These are phyloP conservation scores for Pseudorhiza aurosa DNA, from an alignment of 30 jellyfish, hydroid and myxozoan species.

Conservation along the genomic window DNA sequence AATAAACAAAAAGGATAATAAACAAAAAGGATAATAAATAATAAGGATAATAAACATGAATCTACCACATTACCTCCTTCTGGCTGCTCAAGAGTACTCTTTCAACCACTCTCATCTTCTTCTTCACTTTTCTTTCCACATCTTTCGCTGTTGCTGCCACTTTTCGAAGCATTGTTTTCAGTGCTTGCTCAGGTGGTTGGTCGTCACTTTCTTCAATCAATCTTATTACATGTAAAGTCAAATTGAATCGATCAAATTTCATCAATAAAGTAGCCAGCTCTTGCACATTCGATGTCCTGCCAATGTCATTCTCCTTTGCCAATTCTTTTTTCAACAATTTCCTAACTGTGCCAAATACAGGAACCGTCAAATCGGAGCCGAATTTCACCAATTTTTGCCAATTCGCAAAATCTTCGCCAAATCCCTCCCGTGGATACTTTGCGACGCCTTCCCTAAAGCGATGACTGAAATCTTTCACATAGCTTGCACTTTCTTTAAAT, in stretches of 20 bases:
- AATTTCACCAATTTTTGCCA: constrained; percentile 52
- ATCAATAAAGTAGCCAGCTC: not conserved
- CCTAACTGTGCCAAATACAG: constrained; percentile 11
- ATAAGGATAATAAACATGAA: not conserved
- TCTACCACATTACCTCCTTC: constrained; percentile 13
- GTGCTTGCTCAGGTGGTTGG: constrained; percentile 10
- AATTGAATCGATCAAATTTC: not conserved
- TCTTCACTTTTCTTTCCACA: not conserved
- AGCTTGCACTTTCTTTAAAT: not conserved
- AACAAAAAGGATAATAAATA: no score
- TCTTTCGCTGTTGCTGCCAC: constrained; percentile 12
- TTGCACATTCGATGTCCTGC: not conserved
- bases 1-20: no score
- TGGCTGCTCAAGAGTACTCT: not conserved
- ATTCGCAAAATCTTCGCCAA: constrained; percentile 16
- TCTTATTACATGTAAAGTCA: not conserved
- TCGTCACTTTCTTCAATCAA: constrained; percentile 11
- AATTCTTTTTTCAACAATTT: not conserved
- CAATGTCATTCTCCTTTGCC: not conserved
- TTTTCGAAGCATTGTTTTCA: constrained; percentile 17
- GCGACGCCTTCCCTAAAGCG: not conserved
- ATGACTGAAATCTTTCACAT: not conserved
- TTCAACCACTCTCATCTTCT: not conserved
- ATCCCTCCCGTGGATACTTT: not conserved
- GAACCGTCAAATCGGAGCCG: constrained; percentile 46